A percentile compares a stretch with the other conserved stretches of the same genome.
phyloP scores from a whole-genome alignment of 2,888 invertebrate species.

The Protonemura montana region DNA sequence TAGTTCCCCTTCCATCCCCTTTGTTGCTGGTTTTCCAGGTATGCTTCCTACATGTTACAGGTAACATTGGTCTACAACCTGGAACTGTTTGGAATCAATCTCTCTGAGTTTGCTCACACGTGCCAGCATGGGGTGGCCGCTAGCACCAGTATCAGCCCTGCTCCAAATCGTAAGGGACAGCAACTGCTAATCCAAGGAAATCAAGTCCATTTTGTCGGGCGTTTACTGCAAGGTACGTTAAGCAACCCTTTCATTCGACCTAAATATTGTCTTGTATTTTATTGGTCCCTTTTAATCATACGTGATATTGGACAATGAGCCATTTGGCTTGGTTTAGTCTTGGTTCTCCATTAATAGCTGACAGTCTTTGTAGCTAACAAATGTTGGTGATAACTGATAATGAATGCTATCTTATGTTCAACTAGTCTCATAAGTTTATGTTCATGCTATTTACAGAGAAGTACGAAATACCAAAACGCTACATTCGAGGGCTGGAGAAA shows the following conservation, averaged over 20 bases:
- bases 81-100: constrained; percentile 83
- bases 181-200: constrained; percentile 91
- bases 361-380: too few species aligned
- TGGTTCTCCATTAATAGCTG: too few species aligned
- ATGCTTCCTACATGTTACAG: too few species aligned
- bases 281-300: too few species aligned
- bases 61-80: constrained; percentile 90
- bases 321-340: too few species aligned
- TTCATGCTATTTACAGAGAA: constrained; percentile 71
- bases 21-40: too few species aligned
- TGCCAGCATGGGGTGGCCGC: constrained; percentile 89
- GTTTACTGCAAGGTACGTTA: constrained; percentile 62
- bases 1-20: too few species aligned
- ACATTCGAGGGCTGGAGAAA: constrained; percentile 77
- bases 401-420: too few species aligned
- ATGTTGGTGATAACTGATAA: too few species aligned
- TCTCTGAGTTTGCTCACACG: constrained; percentile 78
- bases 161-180: constrained; percentile 74
- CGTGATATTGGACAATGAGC: too few species aligned
- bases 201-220: constrained; percentile 72
- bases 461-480: constrained; percentile 78
- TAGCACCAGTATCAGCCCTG: constrained; percentile 79
- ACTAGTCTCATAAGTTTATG: too few species aligned
- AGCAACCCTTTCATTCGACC: neutral
- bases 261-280: too few species aligned